Evolutionary conservation across 2,888 invertebrate genomes (phyloP).

Genomic region (Leucophenga montana): DNA sequence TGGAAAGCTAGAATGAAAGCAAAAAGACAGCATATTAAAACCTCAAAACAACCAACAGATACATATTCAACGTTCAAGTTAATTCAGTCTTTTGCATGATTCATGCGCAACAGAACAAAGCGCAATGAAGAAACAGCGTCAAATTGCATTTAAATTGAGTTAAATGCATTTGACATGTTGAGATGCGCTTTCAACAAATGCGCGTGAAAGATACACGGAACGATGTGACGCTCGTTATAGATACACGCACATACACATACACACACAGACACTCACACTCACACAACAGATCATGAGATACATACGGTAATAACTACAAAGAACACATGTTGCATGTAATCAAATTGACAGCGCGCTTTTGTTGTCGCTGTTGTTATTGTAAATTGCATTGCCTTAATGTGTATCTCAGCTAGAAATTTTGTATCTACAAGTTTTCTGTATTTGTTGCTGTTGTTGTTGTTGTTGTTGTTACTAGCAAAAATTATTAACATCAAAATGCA

Average conservation of each 20-base stretch:
- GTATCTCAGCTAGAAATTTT: not conserved
- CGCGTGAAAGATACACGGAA: not conserved
- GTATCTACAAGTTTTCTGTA: not conserved
- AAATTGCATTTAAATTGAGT: constrained; percentile 66
- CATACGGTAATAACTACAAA: not conserved
- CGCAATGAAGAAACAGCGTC: constrained; percentile 54
- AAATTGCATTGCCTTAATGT: not conserved
- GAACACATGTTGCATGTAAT: constrained; percentile 57
- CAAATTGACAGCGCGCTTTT: constrained; percentile 52
- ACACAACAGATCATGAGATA: not conserved
- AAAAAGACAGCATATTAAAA: constrained; percentile 7
- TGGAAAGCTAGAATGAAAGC: no score
- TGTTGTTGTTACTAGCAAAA: constrained; percentile 16
- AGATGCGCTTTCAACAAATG: constrained; percentile 17
- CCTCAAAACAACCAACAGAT: not conserved
- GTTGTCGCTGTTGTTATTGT: no score
- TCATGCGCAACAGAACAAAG: constrained; percentile 10
- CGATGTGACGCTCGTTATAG: no score
- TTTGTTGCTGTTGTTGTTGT: constrained; percentile 6
- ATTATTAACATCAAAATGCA: constrained; percentile 26
- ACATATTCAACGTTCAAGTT: not conserved
- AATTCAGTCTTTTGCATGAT: constrained; percentile 28
- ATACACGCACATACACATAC: not conserved
- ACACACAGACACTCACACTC: no score
- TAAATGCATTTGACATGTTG: constrained; percentile 62